Evolutionary conservation across 2,113 vertebrate species (phyloP).

Genomic region (Halcyon senegalensis): DNA sequence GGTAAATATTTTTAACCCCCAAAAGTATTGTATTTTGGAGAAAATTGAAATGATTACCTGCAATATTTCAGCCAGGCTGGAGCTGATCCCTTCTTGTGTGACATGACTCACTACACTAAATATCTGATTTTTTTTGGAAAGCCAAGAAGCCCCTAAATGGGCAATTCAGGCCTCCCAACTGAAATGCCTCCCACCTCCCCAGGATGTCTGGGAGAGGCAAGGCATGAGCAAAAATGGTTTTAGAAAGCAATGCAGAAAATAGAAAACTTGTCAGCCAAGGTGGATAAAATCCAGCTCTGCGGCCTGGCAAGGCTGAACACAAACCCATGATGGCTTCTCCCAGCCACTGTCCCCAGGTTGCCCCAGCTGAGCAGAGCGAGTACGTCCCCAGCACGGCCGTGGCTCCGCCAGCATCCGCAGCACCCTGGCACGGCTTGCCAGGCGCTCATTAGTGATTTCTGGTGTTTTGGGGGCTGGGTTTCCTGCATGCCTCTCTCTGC

Average conservation of each 20-base stretch:
- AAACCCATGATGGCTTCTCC: not conserved
- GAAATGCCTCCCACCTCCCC: not conserved
- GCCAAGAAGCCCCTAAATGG: constrained; percentile 28
- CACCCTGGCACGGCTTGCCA: not conserved
- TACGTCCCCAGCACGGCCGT: fast-evolving
- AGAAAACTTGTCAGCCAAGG: not conserved
- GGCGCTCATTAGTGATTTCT: constrained; percentile 10
- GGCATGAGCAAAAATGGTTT: not conserved
- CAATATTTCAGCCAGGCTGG: not conserved
- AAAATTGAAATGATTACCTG: not conserved
- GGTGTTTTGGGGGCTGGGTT: constrained; percentile 47
- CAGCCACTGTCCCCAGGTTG: not conserved
- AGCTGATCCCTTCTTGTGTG: not conserved
- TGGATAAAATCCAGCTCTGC: not conserved
- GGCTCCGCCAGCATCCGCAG: fast-evolving
- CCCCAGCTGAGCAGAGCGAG: not conserved
- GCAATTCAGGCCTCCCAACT: not conserved
- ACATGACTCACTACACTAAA: not conserved
- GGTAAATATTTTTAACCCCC: not conserved
- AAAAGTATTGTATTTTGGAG: not conserved
- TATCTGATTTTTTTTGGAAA: not conserved
- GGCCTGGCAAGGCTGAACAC: not conserved
- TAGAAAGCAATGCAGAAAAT: constrained; percentile 17
- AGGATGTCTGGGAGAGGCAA: not conserved
- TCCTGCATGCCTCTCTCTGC: constrained; percentile 75